phyloP scores from a whole-genome alignment of 1,140 invertebrate genomes.

The Mizuhopecten yessoensis region DNA sequence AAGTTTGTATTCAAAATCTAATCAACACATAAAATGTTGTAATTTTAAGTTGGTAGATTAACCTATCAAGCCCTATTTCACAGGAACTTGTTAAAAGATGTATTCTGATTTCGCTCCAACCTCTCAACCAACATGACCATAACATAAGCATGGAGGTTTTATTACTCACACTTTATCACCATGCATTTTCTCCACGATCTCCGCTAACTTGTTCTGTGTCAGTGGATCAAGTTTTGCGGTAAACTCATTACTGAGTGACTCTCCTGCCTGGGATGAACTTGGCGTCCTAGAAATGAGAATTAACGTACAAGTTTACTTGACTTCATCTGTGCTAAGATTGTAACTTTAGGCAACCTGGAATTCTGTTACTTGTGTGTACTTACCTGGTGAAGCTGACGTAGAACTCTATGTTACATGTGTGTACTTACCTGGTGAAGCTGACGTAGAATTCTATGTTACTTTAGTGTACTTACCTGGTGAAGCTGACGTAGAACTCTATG shows the following conservation, averaged over 20 bases:
- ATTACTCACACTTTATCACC: conserved; percentile 62
- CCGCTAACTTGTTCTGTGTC: conserved; percentile 47
- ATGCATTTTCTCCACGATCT: conserved; percentile 58
- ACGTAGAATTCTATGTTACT: neutral
- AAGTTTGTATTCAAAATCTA: no score
- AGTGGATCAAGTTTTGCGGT: neutral
- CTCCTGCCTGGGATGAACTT: conserved; percentile 53
- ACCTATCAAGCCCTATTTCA: no score
- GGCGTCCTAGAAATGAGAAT: conserved; percentile 50
- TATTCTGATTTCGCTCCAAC: no score
- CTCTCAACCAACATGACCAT: no score
- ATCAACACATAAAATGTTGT: no score
- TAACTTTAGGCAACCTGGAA: no score
- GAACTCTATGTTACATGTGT: neutral
- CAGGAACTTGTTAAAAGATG: no score
- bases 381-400: neutral
- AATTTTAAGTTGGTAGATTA: no score
- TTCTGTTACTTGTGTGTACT: neutral
- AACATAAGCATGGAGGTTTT: no score
- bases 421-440: conserved; percentile 66
- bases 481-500: neutral
- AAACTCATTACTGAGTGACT: conserved; percentile 59
- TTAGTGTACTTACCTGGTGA: neutral
- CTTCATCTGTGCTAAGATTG: no score
- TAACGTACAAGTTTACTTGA: no score